A percentile compares a stretch with the other conserved stretches of the same genome.
phyloP scores from a whole-genome alignment of 1,140 invertebrate genomes.

The Kradibia gibbosae region DNA sequence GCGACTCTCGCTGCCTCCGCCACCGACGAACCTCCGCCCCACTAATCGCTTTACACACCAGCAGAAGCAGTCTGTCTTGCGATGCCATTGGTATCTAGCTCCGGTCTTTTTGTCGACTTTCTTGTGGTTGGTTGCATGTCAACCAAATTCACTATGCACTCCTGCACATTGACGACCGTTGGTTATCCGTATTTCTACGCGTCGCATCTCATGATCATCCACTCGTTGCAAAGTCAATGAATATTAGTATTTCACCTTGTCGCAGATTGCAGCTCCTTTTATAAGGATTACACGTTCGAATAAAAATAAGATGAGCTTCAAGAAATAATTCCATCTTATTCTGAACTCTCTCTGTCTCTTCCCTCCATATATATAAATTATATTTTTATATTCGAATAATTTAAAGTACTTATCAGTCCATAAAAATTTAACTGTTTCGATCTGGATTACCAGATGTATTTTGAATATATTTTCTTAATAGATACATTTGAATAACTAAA shows the following conservation, averaged over 20 bases:
- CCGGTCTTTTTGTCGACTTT: not conserved
- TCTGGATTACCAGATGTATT: no score
- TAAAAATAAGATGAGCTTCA: not conserved
- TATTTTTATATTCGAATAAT: no score
- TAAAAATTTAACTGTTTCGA: no score
- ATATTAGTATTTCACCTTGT: conserved; percentile 5
- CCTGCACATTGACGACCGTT: conserved; percentile 5
- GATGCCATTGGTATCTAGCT: not conserved
- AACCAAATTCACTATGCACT: conserved; percentile 29
- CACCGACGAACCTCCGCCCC: not conserved
- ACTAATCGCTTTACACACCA: not conserved
- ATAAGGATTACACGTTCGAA: not conserved
- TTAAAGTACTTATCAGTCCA: no score
- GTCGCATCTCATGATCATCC: not conserved
- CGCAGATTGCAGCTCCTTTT: not conserved
- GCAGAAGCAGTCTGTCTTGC: not conserved
- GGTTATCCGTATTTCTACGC: conserved; percentile 2
- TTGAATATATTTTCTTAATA: no score
- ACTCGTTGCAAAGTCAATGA: not conserved
- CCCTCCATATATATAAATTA: no score
- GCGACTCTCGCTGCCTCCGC: not conserved
- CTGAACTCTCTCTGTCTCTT: no score
- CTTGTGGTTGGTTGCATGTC: conserved; percentile 21
- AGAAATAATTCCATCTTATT: no score
- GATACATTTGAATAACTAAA: no score